Percentiles rank a stretch among this genome's conserved stretches.
Evolutionary conservation across 2,888 invertebrate genomes (phyloP).

Genomic region (Orthosia gracilis): DNA sequence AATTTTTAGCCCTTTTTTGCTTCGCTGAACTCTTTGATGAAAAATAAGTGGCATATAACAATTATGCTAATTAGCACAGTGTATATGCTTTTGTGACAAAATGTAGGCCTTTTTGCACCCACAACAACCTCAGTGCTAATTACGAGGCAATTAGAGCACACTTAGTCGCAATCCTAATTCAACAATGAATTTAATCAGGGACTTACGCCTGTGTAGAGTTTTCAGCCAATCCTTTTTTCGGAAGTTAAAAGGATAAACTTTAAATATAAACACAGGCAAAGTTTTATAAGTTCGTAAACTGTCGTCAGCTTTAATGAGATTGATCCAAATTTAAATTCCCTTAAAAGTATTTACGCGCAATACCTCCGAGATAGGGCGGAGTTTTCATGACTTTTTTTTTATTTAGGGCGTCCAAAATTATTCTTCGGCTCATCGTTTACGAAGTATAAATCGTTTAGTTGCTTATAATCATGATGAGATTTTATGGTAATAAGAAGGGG

Average conservation of each 20-base stretch:
- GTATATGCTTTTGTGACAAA: constrained; percentile 53
- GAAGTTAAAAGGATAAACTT: constrained; percentile 63
- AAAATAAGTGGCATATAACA: constrained; percentile 56
- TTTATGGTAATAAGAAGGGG: constrained; percentile 27
- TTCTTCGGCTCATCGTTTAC: constrained; percentile 42
- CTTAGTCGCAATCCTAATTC: constrained; percentile 47
- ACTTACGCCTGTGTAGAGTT: background rate
- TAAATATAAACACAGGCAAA: constrained; percentile 69
- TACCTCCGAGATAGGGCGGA: constrained; percentile 37
- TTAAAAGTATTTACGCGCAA: constrained; percentile 60
- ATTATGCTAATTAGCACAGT: constrained; percentile 65
- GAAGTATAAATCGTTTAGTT: constrained; percentile 53
- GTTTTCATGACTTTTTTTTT: constrained; percentile 50
- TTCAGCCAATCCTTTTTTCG: constrained; percentile 48
- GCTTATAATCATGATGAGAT: constrained; percentile 39
- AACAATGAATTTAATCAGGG: constrained; percentile 46
- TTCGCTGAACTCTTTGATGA: constrained; percentile 60
- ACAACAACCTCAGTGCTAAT: constrained; percentile 34
- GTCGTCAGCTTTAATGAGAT: constrained; percentile 80
- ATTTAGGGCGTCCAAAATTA: constrained; percentile 28
- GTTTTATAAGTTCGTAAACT: constrained; percentile 69
- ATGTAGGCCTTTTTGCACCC: constrained; percentile 33
- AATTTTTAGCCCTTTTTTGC: constrained; percentile 47
- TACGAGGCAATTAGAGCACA: constrained; percentile 34
- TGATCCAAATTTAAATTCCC: constrained; percentile 78